Conservation (phyloP, 1,140 invertebrate genomes). For the Parapsyche elsis region DNA sequence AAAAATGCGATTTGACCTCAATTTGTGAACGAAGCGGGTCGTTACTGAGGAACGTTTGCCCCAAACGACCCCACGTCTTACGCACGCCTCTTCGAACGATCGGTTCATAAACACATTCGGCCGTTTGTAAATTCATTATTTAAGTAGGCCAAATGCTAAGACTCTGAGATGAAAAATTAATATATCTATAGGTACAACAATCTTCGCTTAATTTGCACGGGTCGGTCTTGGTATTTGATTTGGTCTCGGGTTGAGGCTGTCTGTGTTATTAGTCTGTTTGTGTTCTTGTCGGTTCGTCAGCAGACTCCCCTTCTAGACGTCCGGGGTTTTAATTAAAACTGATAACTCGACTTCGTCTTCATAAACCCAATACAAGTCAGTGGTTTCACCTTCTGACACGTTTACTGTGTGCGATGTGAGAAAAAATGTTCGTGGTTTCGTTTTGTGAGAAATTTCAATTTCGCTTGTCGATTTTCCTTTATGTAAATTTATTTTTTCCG, state of each 20-base stretch:
- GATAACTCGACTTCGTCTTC: slow-evolving; percentile 26
- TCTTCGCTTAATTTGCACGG: too few species aligned
- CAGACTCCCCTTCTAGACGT: neutral
- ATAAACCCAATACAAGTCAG: neutral
- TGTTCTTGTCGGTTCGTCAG: slow-evolving; percentile 6
- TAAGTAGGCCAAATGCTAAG: too few species aligned
- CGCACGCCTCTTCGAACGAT: too few species aligned
- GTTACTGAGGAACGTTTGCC: neutral
- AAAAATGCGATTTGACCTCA: slow-evolving; percentile 8
- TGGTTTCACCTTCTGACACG: neutral
- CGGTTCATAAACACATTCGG: too few species aligned
- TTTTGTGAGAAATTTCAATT: slow-evolving; percentile 24
- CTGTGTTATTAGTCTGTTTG: neutral
- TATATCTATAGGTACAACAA: too few species aligned
- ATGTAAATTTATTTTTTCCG: slow-evolving; percentile 24
- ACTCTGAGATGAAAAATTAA: too few species aligned
- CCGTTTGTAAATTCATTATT: too few species aligned
- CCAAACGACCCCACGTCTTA: too few species aligned
- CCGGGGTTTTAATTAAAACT: slow-evolving; percentile 34
- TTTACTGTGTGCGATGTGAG: neutral
- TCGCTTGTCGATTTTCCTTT: neutral
- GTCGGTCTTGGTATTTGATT: slow-evolving; percentile 29
- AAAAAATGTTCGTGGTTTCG: slow-evolving; percentile 32
- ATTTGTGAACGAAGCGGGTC: neutral
- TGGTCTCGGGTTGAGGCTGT: too few species aligned